Evolutionary conservation across 2,113 vertebrate species (phyloP).

Genomic region (Panurus biarmicus): DNA sequence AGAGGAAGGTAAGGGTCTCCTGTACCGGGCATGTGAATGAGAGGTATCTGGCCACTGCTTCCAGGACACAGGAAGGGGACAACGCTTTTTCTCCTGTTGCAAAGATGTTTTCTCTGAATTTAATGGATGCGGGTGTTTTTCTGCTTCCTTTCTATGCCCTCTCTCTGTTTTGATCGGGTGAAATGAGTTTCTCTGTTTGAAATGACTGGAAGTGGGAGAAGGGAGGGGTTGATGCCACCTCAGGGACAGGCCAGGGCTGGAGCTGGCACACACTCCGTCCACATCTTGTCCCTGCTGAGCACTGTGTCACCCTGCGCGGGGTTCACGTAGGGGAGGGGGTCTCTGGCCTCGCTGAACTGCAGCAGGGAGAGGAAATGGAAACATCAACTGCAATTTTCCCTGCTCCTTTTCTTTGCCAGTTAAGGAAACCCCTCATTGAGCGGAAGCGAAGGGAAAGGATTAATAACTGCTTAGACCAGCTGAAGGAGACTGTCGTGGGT

Average conservation of each 20-base stretch:
- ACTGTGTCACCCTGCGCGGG: accelerated
- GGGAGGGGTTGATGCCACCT: not conserved
- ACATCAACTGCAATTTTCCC: not conserved
- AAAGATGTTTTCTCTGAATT: not conserved
- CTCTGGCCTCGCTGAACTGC: not conserved
- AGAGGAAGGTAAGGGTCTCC: constrained; percentile 79
- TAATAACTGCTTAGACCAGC: constrained; percentile 85
- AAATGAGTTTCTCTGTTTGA: not conserved
- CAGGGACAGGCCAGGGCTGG: not conserved
- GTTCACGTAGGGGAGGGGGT: not conserved
- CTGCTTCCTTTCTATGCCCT: not conserved
- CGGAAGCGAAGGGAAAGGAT: constrained; percentile 86
- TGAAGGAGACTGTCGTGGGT: constrained; percentile 83
- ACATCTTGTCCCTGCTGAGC: not conserved
- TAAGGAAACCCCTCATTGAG: constrained; percentile 88
- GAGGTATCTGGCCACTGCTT: accelerated
- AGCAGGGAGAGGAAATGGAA: not conserved
- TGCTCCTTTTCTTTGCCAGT: constrained; percentile 52
- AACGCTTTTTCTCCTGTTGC: not conserved
- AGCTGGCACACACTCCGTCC: not conserved
- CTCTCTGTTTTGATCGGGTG: constrained; percentile 48
- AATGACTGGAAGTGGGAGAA: not conserved
- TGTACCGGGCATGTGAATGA: accelerated
- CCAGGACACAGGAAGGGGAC: not conserved
- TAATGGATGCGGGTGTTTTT: accelerated